Evolutionary conservation across 2,113 vertebrate genomes (phyloP), one percentile per base, ranked within the genome.

Genomic region (Alouatta palliata): DNA sequence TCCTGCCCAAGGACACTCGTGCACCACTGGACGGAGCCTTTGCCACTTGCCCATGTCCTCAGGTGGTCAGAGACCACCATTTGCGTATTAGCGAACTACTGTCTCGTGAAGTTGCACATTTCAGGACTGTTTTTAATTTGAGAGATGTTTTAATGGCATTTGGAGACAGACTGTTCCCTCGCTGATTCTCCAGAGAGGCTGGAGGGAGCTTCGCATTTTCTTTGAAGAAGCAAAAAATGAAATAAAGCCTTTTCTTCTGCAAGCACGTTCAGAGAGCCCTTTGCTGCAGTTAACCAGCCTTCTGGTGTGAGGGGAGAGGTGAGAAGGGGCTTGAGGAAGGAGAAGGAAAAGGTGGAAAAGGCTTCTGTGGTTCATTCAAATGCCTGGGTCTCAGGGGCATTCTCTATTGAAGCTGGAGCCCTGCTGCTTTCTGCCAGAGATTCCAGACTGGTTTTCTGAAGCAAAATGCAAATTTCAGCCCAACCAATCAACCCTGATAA

Each of bases 81-180:
- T 32, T 8, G 12, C 30, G 11, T 32, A 6, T 61, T 87, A 5
- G 5, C 16, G 11, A 49, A 10, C 45, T n/a, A 0, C 30, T 91
- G 13, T 40, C 54, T 79, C 8, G 0, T 6, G 45, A 90, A 49
- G 80, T 8, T 79, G 32, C 79, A 61, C 52, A 23, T 92, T 91
- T 81, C 94, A 83, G 61, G 79, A 23, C 93, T 93, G 90, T 37
- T 88, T 96, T 96, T 96, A 94, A 97, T 95, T 95, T 96, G 90
- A 97, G 92, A 87, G 56, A 75, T 40, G 75, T 92, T 96, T 97
- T 97, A 93, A 97, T 90, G 95, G 84, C 86, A 87, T 95, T 96
- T 96, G 71, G 90, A 98, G 95, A 87, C 84, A 75, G 80, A 10
- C 81, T 77, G 75, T 82, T 97, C 90, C 77, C 73, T 96, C 19